Base-by-base conservation (phyloP, 2,797 vertebrate species). In the Parauchenoglanis ngamensis region DNA sequence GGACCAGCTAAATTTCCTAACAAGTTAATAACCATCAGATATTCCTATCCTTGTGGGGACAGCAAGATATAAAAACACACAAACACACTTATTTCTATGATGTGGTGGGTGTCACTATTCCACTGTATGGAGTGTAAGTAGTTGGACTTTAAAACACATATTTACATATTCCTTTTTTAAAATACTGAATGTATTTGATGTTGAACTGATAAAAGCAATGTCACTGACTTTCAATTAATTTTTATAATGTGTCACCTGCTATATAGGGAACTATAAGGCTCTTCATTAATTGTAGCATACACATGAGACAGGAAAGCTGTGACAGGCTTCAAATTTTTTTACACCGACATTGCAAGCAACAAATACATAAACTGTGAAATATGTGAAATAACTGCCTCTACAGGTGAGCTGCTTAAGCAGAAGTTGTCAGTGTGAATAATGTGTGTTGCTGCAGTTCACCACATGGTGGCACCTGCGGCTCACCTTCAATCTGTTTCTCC, bases 391-490 rank as follows among this genome's bases (percentile, higher is more conserved):
- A 44, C n/a, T 31, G 4, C 28, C 1, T 28, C 49, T 52, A 28
- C n/a, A 77, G 75, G 54, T 0, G 28, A 44, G 2, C 8, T 81
- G 7, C 19, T 23, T 23, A n/a, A 25, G n/a, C 5, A 46, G 15
- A 61, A 54, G n/a, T 8, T 8, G 49, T 77, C n/a, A 56, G 49
- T 31, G 28, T 21, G 49, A 31, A 76, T 56, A 56, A 17, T 54
- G 35, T 59, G 46, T 46, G 35, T 63, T 70, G 13, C n/a, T 65
- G 90, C 88, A 92, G 87, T 92, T 88, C 78, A 82, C 94, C 95
- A 94, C 94, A 93, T 77, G 94, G 90, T 91, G 94, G 94, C 92
- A 91, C 89, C 89, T 89, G 28, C 12, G 68, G 81, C 87, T 90
- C 89, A 89, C 35, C 80, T 87, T 88, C 86, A 77, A 31, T 61